Evolutionary conservation across 2,888 invertebrate species (phyloP), one percentile per base, ranked within the genome.

Genomic region (Habroteleia sp.): DNA sequence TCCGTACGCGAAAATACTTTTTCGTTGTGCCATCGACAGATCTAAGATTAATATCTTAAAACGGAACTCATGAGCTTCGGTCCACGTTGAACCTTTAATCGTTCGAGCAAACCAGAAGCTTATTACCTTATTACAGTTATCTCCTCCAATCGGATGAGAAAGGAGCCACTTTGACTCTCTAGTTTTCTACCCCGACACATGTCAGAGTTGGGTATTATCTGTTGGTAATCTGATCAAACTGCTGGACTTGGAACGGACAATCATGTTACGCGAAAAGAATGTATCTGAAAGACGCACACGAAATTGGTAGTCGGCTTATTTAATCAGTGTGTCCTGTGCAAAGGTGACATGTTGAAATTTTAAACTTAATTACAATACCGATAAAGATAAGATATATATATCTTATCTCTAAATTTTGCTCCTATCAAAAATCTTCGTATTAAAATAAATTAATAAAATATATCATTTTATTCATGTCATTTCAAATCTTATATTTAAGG

Each of bases 21-120:
- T 39, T 20, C 29, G 17, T 25, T 11, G 44, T 71, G 63, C 44
- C 72, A 65, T 65, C 72, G 37, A 25, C 72, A 72, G 63, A 58
- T 63, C 13, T 23, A 23, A 31, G 63, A 72, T 72, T 16, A 31
- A 8, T 54, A 72, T 72, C 72, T 63, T 31, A 8, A 39, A 62
- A 10, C 41, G 44, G 10, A 29, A 54, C 42, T 20, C 23, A 33
- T 8, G 37, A 60, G 20, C 29, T 50, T 42, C 29, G 16, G 16
- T 46, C 33, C 10, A 44, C 5, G 16, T 23, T 31, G 29, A 37
- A 66, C 50, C 46, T 66, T 66, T 76, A 78, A 74, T 77, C 74
- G 56, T 46, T 75, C 50, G 48, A 69, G 71, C 54, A 74, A 77
- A 76, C 71, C 58, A 75, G 69, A 76, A 66, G 74, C 62, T 74